Conservation (phyloP, 2,797 vertebrate species). For the Neosilurus mollespiculum region DNA sequence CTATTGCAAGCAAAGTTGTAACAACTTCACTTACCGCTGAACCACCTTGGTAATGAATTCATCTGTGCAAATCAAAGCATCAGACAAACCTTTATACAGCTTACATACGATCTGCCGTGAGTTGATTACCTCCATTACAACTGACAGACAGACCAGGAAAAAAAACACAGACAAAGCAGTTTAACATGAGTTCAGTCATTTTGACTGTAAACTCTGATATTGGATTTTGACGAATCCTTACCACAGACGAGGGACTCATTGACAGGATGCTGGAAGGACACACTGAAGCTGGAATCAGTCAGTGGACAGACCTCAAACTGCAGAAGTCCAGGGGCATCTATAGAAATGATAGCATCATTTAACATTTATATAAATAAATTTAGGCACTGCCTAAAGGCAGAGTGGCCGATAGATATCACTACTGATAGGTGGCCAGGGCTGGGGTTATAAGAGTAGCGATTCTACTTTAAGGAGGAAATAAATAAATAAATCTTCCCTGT, state of each 20-base stretch:
- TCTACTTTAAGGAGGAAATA: too few species aligned
- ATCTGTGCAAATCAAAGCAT: slow-evolving; percentile 97
- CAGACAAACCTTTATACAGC: slow-evolving; percentile 94
- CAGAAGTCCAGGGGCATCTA: slow-evolving; percentile 90
- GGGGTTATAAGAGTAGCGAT: too few species aligned
- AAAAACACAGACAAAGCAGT: background rate
- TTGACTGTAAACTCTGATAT: background rate
- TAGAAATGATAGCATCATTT: slow-evolving; percentile 13
- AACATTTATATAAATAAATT: too few species aligned
- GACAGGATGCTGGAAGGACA: slow-evolving; percentile 98
- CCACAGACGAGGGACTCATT: slow-evolving; percentile 98
- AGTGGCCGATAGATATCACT: too few species aligned
- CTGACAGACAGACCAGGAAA: slow-evolving; percentile 63
- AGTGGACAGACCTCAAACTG: slow-evolving; percentile 98
- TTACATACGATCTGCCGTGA: slow-evolving; percentile 93
- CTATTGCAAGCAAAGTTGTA: background rate
- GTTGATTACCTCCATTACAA: slow-evolving; percentile 98
- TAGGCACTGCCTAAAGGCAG: too few species aligned
- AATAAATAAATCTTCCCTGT: too few species aligned
- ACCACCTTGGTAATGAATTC: slow-evolving; percentile 99
- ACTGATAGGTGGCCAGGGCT: too few species aligned
- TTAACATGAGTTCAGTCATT: background rate
- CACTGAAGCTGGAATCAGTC: slow-evolving; percentile 92
- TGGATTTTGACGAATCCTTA: slow-evolving; percentile 68
- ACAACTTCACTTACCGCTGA: slow-evolving; percentile 79